Evolutionary conservation across 1,140 invertebrate species (phyloP), one percentile per base, ranked within the genome.

Genomic region (Cotesia vestalis): DNA sequence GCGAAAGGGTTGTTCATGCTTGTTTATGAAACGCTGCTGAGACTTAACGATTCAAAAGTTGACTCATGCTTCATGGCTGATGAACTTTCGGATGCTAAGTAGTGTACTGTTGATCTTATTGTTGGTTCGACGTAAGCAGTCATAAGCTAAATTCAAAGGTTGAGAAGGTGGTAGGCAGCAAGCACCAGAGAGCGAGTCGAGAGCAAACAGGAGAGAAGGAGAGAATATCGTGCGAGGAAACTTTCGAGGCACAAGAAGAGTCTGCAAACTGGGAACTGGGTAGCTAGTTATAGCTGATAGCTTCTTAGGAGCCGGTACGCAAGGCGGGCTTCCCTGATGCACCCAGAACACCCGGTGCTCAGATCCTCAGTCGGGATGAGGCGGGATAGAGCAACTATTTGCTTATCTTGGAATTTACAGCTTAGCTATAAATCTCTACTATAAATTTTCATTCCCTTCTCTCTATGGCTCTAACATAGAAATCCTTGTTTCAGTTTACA

Each of bases 31-130:
- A 62, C 60, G 35, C 36, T 62, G n/a, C n/a, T 57, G 14, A 8
- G 36, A 62, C 12, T 62, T n/a, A 64, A 64, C 40, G 40, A 51
- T 64, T 64, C 14, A 9, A 20, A 64, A 64, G 62, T 51, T 64
- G 62, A 64, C 40, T 64, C 62, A 51, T 64, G 40, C 62, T 64
- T 51, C 62, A 51, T 64, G 62, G 40, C 14, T 64, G 40, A 64
- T 64, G 62, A 52, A 64, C 62, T 64, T 36, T 12, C 14, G 40
- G 38, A 51, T 46, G 62, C 11, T 64, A 64, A 64, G 17, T 64
- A 38, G 62, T 51, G 62, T 36, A n/a, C n/a, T 64, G 62, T 64
- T 64, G 62, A 64, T 64, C 62, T 64, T 64, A 64, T 64, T 64
- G 40, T 64, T 64, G 51, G 62, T 64, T 64, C 35, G 62, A 64